Evolutionary conservation across 2,113 vertebrate genomes (phyloP), one percentile per base, ranked within the genome.

Genomic region (Probosciger aterrimus): DNA sequence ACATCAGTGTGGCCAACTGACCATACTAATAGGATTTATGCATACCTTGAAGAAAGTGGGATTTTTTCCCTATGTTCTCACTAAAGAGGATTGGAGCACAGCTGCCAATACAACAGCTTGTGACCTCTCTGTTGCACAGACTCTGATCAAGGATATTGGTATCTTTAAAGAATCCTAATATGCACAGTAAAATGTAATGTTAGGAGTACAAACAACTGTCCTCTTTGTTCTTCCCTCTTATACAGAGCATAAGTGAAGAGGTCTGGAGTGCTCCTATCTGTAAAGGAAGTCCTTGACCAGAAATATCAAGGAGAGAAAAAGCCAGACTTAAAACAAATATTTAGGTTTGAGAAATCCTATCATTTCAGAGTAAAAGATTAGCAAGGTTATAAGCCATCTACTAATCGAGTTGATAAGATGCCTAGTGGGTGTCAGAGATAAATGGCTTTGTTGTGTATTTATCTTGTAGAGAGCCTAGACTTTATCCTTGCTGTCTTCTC

Each of bases 301-400:
- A 88, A 88, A 77, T 70, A 52, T 39, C 85, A 94, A 90, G 85
- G 64, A 88, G 46, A 80, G 35, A 59, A 79, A 71, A 59, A 59
- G 23, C 0, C 50, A 63, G 27, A 35, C 57, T 59, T 59, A 35
- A 59, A 35, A 59, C 24, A 59, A 24, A 59, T 76, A 83, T 83
- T 85, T 78, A 41, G 25, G 55, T 93, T 90, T 67, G 86, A 92
- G 50, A 88, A 93, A 86, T 83, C 15, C 37, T 93, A 11, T 81
- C 43, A 59, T 83, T 93, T 94, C 64, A 65, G 65, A 86, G 64
- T 33, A 82, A 83, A 82, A 93, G 77, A 92, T 88, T 82, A 96
- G 60, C 79, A 81, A 88, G 82, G 47, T 71, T 82, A 83, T 83
- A 93, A 97, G 43, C 31, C 64, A 11, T 71, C 59, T 50, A 22